Percentiles rank a stretch among this genome's conserved stretches.
These are phyloP conservation scores for Sclerurus mexicanus DNA, from an alignment of 2,113 vertebrate species.

Conservation along the genomic window DNA sequence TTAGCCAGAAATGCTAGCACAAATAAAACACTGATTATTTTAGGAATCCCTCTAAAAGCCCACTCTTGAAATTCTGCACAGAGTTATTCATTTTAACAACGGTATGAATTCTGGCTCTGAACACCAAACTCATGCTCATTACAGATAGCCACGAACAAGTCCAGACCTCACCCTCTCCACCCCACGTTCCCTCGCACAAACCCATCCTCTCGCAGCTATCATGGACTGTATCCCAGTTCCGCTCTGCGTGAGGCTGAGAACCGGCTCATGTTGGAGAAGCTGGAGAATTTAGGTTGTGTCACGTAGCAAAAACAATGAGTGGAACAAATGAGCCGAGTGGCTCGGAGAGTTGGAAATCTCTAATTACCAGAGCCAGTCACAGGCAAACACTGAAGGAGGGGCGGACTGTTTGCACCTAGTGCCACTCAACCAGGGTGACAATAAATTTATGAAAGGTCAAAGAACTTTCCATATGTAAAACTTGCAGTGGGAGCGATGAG, in stretches of 20 bases:
- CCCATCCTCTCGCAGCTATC: neutral
- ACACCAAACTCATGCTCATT: rapidly evolving
- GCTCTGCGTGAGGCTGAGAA: conserved; percentile 64
- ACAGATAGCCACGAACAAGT: neutral
- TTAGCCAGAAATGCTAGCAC: neutral
- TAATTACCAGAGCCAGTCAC: conserved; percentile 77
- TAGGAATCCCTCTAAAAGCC: neutral
- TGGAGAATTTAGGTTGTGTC: conserved; percentile 65
- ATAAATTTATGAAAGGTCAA: conserved; percentile 76
- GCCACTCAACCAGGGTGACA: conserved; percentile 76
- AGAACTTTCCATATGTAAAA: conserved; percentile 69
- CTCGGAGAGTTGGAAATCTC: conserved; percentile 65
- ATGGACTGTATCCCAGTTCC: neutral
- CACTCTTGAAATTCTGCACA: neutral
- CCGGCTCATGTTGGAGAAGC: conserved; percentile 32
- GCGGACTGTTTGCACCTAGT: conserved; percentile 70
- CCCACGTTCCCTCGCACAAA: neutral
- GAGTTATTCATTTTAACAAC: neutral
- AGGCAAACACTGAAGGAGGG: conserved; percentile 68
- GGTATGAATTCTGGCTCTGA: neutral
- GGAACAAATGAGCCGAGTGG: conserved; percentile 69
- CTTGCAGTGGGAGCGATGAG: neutral
- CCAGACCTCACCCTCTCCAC: neutral
- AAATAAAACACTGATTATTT: neutral
- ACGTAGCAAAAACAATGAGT: conserved; percentile 70